phyloP scores from a whole-genome alignment of 2,797 vertebrate species.

The Mallotus villosus region DNA sequence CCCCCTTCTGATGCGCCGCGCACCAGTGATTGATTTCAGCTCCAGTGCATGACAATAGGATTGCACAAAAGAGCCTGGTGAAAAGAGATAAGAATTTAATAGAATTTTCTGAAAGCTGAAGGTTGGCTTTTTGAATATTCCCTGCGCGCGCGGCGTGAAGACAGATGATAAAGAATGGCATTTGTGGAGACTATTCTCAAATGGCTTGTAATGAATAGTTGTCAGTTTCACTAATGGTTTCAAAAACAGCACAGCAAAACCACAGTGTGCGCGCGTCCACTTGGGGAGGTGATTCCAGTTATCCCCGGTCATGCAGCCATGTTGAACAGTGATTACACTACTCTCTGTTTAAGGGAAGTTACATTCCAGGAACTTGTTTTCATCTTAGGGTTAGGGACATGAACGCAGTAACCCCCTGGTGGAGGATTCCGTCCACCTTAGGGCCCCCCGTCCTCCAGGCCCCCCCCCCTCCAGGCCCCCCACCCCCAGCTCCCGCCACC shows the following conservation, averaged over 20 bases:
- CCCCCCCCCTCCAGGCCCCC: too few relatives aligned
- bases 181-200: conserved; percentile 86
- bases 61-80: conserved; percentile 85
- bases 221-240: conserved; percentile 85
- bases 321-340: neutral
- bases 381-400: too few relatives aligned
- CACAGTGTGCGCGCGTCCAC: conserved; percentile 63
- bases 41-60: conserved; percentile 87
- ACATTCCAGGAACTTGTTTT: too few relatives aligned
- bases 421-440: too few relatives aligned
- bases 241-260: conserved; percentile 73
- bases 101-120: conserved; percentile 93
- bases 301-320: conserved; percentile 36
- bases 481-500: too few relatives aligned
- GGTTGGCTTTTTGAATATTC: conserved; percentile 92
- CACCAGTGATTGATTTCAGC: conserved; percentile 86
- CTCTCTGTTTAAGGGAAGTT: neutral
- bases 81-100: conserved; percentile 94
- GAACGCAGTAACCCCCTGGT: too few relatives aligned
- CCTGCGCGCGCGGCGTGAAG: conserved; percentile 80
- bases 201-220: conserved; percentile 85
- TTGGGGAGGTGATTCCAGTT: conserved; percentile 70
- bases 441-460: too few relatives aligned
- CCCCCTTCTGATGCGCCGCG: conserved; percentile 78
- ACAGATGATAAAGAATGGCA: conserved; percentile 87